Base-by-base conservation (phyloP, 2,113 vertebrate genomes). In the Raphicerus campestris region DNA sequence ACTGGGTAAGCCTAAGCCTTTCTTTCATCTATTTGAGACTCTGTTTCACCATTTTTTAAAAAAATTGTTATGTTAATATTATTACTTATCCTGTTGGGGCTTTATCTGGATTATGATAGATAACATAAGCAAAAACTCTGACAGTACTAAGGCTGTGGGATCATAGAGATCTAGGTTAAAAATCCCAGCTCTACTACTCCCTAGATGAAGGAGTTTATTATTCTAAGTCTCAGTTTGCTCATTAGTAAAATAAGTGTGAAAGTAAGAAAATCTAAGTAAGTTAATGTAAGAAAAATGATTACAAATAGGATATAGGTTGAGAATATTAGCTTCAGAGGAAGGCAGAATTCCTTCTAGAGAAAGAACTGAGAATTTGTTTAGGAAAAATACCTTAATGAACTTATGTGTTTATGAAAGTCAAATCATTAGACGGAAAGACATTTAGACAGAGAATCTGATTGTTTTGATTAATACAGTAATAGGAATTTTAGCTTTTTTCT, bases 401-500 rank as follows among this genome's bases (percentile, higher is more conserved):
- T 35, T 95, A 22, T 19, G 26, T 75, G 42, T 91, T 88, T 86
- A 93, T 60, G 10, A 87, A 92, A 91, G 14, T 82, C 45, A 95
- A 77, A 39, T 82, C 49, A 88, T n/a, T 89, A 89, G 84, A 92
- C 51, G 6, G 32, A 16, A 94, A 91, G 80, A 91, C 2, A 0
- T 81, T 91, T 96, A 42, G 58, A 87, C 3, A 58, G 17, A 95
- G 55, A 82, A 86, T 91, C 66, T 61, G 85, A 39, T 82, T 81
- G 26, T 86, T 95, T 73, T 91, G 73, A 93, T 94, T 91, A 90
- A 53, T 93, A 94, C 96, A 93, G 28, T 86, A 61, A 91, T 53
- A 93, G 7, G 82, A 51, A 32, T 58, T 87, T 80, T 77, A 61
- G 39, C 45, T 96, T 91, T 80, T 13, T 14, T 58, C 51, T 93